Evolutionary conservation across 2,113 vertebrate species (phyloP), one percentile per base, ranked within the genome.

Genomic region (Osmerus mordax): DNA sequence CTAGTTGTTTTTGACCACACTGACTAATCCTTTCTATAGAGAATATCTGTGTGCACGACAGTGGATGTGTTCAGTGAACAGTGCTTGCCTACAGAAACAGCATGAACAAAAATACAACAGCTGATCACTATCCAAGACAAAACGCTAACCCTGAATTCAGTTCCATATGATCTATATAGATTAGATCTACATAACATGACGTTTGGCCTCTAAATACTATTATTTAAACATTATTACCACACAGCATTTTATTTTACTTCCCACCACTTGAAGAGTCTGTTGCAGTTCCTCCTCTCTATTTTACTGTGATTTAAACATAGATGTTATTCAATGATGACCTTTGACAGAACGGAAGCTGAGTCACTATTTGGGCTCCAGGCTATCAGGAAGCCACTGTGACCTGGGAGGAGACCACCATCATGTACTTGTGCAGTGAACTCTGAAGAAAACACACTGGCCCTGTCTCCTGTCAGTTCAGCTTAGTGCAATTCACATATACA

Each of bases 91-190:
- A 29, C 12, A 28, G 25, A 21, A 29, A 15, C 23, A 5, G 28
- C 23, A 14, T 62, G 15, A 14, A 14, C 15, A 23, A 62, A 62
- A 62, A 62, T 25, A 29, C 6, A 29, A 16, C 13, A 23, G 23
- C 21, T 25, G 28, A 62, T 23, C 15, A 14, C 60, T 29, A 25
- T 29, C 14, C 51, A 68, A 28, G 21, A 32, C 28, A 25, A 71
- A 52, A 52, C 58, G 52, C 58, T 28, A 62, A 84, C 78, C 77
- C 83, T 80, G 81, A 82, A 72, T 63, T 85, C 29, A 52, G 75
- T 85, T 87, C 65, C n/a, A 1, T 69, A 65, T 73, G 41, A 65
- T 66, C 25, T 21, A 61, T 13, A 6, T 52, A 36, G 71, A 74
- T 71, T 56, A 29, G 32, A 79, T 56, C 58, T 28, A 65, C 47